Conservation (phyloP, 2,888 invertebrate species). For the Metallyticus violacea region DNA sequence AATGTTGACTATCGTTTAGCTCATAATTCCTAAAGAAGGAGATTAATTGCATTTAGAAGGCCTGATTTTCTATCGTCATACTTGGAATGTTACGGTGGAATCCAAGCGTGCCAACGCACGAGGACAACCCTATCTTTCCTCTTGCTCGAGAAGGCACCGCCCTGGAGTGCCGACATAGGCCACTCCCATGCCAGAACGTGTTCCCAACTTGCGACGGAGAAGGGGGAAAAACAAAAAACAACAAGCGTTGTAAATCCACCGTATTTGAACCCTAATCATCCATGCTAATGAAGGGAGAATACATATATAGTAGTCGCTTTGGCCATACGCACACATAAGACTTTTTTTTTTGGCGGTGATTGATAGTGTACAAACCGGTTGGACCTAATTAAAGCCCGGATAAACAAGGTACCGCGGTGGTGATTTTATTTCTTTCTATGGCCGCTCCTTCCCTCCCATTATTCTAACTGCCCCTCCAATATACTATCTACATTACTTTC, state of each 20-base stretch:
- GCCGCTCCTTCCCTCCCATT: neutral
- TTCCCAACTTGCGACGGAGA: neutral
- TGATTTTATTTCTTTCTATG: neutral
- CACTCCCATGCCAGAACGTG: neutral
- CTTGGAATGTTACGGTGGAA: slow-evolving; percentile 20
- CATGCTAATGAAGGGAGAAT: neutral
- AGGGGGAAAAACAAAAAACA: neutral
- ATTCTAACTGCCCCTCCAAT: neutral
- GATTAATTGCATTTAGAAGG: slow-evolving; percentile 7
- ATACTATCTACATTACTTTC: neutral
- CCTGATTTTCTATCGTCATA: slow-evolving; percentile 19
- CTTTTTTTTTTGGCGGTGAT: neutral
- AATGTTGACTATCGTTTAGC: too few species aligned
- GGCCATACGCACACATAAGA: neutral
- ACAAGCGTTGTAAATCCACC: neutral
- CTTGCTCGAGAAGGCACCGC: neutral
- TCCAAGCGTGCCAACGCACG: neutral
- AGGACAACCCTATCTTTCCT: neutral
- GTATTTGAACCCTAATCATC: neutral
- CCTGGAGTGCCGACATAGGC: neutral
- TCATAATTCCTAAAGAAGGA: too few species aligned
- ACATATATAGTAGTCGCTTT: neutral
- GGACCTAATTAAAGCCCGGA: neutral
- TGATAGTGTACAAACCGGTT: neutral
- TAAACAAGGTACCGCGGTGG: neutral